Conservation (phyloP, 2,113 vertebrate species). For the Mesitornis unicolor region DNA sequence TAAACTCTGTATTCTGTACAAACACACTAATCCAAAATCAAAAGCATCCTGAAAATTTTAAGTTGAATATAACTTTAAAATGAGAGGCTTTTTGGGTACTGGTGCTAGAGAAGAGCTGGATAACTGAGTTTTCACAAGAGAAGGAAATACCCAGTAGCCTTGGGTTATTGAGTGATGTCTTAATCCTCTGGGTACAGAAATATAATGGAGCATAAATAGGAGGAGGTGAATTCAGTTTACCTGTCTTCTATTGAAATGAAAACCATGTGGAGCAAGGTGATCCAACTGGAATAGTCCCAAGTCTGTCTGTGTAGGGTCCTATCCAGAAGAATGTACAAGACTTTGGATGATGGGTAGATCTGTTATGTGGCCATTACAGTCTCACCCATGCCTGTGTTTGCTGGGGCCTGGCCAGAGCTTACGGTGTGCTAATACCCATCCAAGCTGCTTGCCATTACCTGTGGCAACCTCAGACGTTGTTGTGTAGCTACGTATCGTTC, state of each 20-base stretch:
- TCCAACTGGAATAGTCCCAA: background rate
- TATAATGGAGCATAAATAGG: background rate
- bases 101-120: background rate
- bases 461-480: rapidly evolving
- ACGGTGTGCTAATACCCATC: background rate
- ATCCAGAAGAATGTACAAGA: background rate
- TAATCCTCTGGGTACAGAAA: background rate
- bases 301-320: background rate
- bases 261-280: background rate
- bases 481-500: background rate
- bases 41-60: background rate
- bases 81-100: background rate
- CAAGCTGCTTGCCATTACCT: background rate
- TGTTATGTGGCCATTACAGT: background rate
- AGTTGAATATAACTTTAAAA: background rate
- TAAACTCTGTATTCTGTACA: background rate
- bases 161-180: background rate
- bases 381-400: background rate
- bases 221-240: background rate
- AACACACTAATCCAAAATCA: background rate
- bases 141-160: background rate
- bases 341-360: rapidly evolving
- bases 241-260: background rate
- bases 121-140: background rate
- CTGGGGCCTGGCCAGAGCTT: background rate